Evolutionary conservation across 2,888 invertebrate species (phyloP), one percentile per base, ranked within the genome.

Genomic region (Morinoia aosen): DNA sequence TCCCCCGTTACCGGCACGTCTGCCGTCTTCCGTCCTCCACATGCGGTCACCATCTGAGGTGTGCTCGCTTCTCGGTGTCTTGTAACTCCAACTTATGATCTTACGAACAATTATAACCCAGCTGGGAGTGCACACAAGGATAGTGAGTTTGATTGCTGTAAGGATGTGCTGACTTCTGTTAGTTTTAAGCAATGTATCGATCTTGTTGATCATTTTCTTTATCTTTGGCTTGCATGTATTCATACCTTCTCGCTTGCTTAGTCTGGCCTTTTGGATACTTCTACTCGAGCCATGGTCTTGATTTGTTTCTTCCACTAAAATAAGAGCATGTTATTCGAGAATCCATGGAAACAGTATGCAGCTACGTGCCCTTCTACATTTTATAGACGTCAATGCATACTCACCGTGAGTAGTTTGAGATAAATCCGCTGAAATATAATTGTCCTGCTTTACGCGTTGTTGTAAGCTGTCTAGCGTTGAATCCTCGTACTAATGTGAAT

Each of bases 1-100:
- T 61, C 33, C 76, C 19, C 76, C 76, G 76, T 76, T 33, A 16
- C 76, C 76, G 76, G 76, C 76, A 76, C 33, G 76, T 76, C 76
- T 76, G 76, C 76, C 76, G 40, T 40, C 90, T 90, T 90, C 90
- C 90, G 90, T 48, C 39, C 90, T 90, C 40, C n/a, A 90, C 90
- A 90, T 48, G 48, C 90, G 39, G 90, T 40, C 16, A 90, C 90
- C 90, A 90, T 90, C 76, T 76, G 76, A 76, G 76, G 25, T 76
- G 76, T 76, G 76, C 33, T 76, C 76, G 76, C 33, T 76, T 33
- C 76, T 76, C 76, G 25, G 61, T 33, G 10, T 76, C 76, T 25
- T 76, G 61, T 16, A 61, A 16, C 1, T 61, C 25, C 76, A 76
- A 33, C 76, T 25, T 76, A 76, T 76, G 25, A 19, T 8, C 76